Evolutionary conservation across 2,113 vertebrate genomes (phyloP).

Genomic region (Myiagra hebetior): DNA sequence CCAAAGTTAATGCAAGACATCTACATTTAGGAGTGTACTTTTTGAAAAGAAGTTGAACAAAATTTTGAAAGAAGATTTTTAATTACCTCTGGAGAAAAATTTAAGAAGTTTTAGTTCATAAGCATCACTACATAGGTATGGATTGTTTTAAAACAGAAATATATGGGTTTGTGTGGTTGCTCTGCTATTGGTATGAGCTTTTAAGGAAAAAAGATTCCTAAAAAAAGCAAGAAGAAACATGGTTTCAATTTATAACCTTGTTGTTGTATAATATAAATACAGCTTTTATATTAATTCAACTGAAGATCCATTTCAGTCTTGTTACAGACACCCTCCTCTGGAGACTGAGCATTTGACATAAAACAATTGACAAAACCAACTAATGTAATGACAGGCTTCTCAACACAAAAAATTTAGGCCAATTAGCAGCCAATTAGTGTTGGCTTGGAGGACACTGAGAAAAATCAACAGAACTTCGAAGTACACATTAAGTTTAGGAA

Average conservation of each 20-base stretch:
- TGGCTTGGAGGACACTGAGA: background rate
- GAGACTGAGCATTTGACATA: background rate
- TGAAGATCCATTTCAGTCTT: background rate
- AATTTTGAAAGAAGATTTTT: background rate
- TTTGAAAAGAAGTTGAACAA: background rate
- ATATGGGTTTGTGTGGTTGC: rapidly evolving
- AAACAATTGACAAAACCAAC: background rate
- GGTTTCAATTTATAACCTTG: background rate
- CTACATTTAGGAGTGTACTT: background rate
- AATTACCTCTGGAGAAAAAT: background rate
- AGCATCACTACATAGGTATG: background rate
- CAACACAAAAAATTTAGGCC: background rate
- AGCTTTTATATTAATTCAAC: background rate
- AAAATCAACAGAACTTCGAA: background rate
- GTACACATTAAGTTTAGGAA: background rate
- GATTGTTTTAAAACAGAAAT: background rate
- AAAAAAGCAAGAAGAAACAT: background rate
- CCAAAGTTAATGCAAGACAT: background rate
- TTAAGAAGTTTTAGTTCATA: background rate
- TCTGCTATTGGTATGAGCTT: background rate
- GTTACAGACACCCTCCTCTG: background rate
- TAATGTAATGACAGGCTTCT: background rate
- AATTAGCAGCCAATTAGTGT: background rate
- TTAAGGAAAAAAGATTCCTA: background rate
- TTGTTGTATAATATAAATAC: background rate